These are phyloP conservation scores for Coluber constrictor DNA, from an alignment of 2,797 vertebrate genomes.

Conservation along the genomic window DNA sequence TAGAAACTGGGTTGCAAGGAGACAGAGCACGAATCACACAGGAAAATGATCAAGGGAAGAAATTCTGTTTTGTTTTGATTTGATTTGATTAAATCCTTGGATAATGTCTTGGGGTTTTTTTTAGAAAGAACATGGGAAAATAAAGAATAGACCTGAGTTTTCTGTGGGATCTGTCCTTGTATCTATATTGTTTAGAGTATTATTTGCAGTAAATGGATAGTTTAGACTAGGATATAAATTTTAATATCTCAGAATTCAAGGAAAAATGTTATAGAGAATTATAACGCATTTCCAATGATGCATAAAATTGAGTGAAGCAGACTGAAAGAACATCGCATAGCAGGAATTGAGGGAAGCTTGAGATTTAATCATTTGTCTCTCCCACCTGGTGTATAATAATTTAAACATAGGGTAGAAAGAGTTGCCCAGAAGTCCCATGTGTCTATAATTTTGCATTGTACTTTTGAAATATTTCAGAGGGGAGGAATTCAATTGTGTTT, in stretches of 20 bases:
- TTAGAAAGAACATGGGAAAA: background rate
- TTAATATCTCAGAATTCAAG: background rate
- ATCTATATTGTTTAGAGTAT: background rate
- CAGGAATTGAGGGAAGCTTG: background rate
- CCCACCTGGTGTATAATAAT: background rate
- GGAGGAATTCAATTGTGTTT: background rate
- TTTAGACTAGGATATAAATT: background rate
- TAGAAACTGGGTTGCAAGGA: background rate
- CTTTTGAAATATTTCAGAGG: background rate
- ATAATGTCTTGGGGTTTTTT: background rate
- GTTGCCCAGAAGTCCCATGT: too few species aligned
- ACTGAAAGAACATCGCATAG: background rate
- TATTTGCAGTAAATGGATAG: background rate
- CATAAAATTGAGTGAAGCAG: background rate
- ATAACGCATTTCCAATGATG: background rate
- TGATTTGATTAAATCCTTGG: background rate
- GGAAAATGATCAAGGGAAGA: background rate
- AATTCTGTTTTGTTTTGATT: background rate
- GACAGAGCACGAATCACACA: background rate
- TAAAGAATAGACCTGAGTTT: background rate
- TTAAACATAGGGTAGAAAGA: background rate
- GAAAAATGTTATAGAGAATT: background rate
- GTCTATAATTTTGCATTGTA: background rate
- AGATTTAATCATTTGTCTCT: background rate
- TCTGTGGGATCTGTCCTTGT: background rate